These are phyloP conservation scores for Drosophila suzukii DNA, from an alignment of 1,140 invertebrate species.

Conservation along the genomic window DNA sequence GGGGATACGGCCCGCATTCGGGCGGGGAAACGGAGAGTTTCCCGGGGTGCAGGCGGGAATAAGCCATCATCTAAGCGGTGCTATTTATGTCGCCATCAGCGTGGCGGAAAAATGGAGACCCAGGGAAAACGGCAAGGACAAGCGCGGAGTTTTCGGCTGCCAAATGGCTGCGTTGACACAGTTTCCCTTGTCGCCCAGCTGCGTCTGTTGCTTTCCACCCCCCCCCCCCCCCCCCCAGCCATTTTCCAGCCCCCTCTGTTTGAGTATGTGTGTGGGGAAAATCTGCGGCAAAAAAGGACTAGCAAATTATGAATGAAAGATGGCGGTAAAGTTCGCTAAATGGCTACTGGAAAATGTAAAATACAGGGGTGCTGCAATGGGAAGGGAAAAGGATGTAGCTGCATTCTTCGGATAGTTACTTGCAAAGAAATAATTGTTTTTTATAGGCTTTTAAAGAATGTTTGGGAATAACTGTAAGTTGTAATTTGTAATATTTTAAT, in stretches of 20 bases:
- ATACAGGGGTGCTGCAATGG: not conserved
- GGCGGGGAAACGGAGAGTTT: constrained; percentile 7
- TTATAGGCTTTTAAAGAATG: too few relatives aligned
- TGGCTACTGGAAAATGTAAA: constrained; percentile 11
- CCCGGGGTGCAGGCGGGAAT: constrained; percentile 10
- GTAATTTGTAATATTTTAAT: too few relatives aligned
- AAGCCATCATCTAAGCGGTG: constrained; percentile 44
- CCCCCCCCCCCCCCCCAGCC: not conserved
- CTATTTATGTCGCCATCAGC: constrained; percentile 56
- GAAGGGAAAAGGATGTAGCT: not conserved
- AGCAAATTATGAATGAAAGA: constrained; percentile 48
- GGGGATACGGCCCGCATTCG: constrained; percentile 11
- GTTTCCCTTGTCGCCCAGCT: constrained; percentile 50
- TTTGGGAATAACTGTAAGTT: too few relatives aligned
- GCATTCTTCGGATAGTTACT: not conserved
- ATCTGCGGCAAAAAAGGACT: constrained; percentile 3
- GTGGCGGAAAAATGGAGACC: constrained; percentile 43
- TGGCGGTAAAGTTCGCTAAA: constrained; percentile 34
- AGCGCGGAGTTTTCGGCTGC: constrained; percentile 16
- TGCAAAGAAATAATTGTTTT: too few relatives aligned
- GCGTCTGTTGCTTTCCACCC: constrained; percentile 35
- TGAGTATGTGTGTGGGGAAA: constrained; percentile 12
- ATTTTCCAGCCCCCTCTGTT: not conserved
- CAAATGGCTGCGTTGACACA: constrained; percentile 70
- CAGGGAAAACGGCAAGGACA: constrained; percentile 11